Base-by-base conservation (phyloP, 1,140 invertebrate species). In the Heliconius eleuchia region DNA sequence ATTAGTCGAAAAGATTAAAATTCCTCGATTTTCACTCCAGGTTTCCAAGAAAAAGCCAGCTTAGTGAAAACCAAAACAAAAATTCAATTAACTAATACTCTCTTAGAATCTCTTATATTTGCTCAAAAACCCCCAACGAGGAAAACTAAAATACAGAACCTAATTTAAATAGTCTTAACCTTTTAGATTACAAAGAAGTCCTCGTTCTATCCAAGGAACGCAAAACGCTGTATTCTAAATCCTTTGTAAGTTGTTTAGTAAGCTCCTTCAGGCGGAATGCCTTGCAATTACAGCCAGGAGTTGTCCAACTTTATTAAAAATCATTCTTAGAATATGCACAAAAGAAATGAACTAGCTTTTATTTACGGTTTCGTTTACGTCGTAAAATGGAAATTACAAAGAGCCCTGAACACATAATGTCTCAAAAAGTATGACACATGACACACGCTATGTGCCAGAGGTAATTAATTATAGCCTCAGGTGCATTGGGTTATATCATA, bases 231-330 rank as follows among this genome's bases (percentile, higher is more conserved):
- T 76, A 76, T 70, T 30, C n/a, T 34, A 66, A 75, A 30, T 55
- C 50, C 74, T 52, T 76, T 76, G 71, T 72, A 72, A 55, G 74
- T 76, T 27, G 60, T 66, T 66, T 39, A 66, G 55, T 23, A 39
- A 71, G 39, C 74, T 60, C 74, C 42, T 76, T 46, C 60, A 76
- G 74, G 60, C 74, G 74, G 55, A 76, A 76, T 71, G 74, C 42
- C 30, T 46, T 37, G 74, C 46, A 76, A 76, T 76, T 76, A 76
- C 57, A 42, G 46, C 60, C 13, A 66, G 57, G 60, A 23, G 19
- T 23, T 57, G n/a, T 57, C n/a, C 55, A 57, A 66, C 23, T 66
- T 66, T 66, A 66, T 66, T 66, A 66, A 27, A 66, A 66, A 66
- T 66, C 27, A 66, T 66, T 66, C 60, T 30, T 66, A 5, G 23